phyloP scores from a whole-genome alignment of 2,888 invertebrate genomes.

The Empis livida region DNA sequence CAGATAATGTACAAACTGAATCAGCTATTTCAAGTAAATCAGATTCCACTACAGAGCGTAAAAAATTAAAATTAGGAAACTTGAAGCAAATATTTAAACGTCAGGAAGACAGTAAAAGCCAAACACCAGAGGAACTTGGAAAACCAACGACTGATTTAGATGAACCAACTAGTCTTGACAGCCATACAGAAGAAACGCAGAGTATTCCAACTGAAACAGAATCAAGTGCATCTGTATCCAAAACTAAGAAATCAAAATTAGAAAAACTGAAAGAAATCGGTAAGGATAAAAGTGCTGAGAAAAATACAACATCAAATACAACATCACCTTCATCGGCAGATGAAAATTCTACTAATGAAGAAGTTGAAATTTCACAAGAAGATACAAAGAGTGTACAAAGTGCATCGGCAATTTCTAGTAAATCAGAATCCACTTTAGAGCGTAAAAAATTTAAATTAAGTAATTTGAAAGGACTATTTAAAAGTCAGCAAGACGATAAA shows the following conservation, averaged over 20 bases:
- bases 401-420: background rate
- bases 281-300: constrained; percentile 31
- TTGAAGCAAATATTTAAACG: constrained; percentile 37
- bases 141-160: too few species aligned
- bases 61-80: constrained; percentile 25
- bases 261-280: constrained; percentile 39
- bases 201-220: constrained; percentile 26
- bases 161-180: too few species aligned
- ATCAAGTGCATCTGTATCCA: constrained; percentile 31
- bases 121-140: background rate
- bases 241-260: constrained; percentile 24
- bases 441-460: constrained; percentile 24
- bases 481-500: too few species aligned
- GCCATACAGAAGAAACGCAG: too few species aligned
- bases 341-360: too few species aligned
- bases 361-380: background rate
- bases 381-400: background rate
- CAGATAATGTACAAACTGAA: too few species aligned
- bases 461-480: constrained; percentile 38
- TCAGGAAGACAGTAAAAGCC: too few species aligned
- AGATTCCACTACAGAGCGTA: constrained; percentile 16
- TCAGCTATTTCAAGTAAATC: too few species aligned
- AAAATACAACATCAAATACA: too few species aligned
- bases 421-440: constrained; percentile 9
- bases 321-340: too few species aligned